A percentile compares a stretch with the other conserved stretches of the same genome.
These are phyloP conservation scores for Solea senegalensis DNA, from an alignment of 2,113 vertebrate genomes.

Conservation along the genomic window DNA sequence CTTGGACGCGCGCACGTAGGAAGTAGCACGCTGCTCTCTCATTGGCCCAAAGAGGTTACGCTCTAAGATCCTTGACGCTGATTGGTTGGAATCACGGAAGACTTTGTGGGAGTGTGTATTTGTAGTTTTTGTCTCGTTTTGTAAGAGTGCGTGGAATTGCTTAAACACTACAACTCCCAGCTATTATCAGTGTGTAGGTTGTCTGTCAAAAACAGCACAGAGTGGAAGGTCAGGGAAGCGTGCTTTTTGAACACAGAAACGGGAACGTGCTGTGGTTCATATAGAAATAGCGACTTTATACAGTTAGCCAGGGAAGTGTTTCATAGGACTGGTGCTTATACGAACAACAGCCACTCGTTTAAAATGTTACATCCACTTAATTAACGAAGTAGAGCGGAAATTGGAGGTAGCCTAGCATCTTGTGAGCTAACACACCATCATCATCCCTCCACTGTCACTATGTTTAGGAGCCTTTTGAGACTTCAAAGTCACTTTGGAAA, in stretches of 20 bases:
- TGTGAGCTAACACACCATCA: constrained; percentile 15
- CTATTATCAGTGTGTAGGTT: accelerated
- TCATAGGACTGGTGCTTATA: neutral
- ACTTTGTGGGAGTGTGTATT: constrained; percentile 25
- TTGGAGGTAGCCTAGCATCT: neutral
- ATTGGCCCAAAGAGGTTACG: constrained; percentile 59
- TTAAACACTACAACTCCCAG: constrained; percentile 71
- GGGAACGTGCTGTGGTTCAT: neutral
- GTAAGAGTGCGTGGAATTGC: accelerated
- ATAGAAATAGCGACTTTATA: neutral
- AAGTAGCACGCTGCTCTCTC: constrained; percentile 53
- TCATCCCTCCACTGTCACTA: constrained; percentile 14
- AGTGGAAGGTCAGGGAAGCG: neutral
- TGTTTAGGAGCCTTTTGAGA: constrained; percentile 64
- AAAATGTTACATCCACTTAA: neutral
- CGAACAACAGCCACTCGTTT: neutral
- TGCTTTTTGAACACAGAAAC: neutral
- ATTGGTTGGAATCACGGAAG: constrained; percentile 70
- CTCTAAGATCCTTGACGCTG: constrained; percentile 29
- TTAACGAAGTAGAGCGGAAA: neutral
- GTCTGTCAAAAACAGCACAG: constrained; percentile 1
- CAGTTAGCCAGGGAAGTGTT: neutral
- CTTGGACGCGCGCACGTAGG: constrained; percentile 60
- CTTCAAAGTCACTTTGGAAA: constrained; percentile 40
- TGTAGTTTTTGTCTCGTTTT: constrained; percentile 67